Conservation (phyloP, 2,888 invertebrate genomes). For the Dryadula phaetusa region DNA sequence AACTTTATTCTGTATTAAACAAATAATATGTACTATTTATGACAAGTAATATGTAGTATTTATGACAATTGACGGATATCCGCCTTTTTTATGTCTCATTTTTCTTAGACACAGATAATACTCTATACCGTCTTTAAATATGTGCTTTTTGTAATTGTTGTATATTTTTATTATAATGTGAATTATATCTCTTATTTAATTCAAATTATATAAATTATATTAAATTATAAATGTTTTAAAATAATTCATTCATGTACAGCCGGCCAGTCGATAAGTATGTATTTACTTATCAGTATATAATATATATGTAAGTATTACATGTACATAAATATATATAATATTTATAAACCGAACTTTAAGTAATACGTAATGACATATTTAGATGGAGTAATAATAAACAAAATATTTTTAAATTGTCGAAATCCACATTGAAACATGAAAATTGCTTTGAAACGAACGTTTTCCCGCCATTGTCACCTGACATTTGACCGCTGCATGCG, state of each 20-base stretch:
- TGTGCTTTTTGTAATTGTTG: not conserved
- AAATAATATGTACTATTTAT: too few relatives aligned
- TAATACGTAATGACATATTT: too few relatives aligned
- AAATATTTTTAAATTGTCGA: conserved; percentile 19
- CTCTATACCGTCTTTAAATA: not conserved
- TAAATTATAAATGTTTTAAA: not conserved
- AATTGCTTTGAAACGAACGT: conserved; percentile 48
- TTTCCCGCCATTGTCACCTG: conserved; percentile 65
- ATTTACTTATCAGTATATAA: too few relatives aligned
- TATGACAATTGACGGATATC: conserved; percentile 2
- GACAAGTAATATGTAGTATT: too few relatives aligned
- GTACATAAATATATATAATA: not conserved
- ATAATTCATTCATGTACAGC: not conserved
- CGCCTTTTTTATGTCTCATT: not conserved
- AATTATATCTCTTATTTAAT: too few relatives aligned
- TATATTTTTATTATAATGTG: too few relatives aligned
- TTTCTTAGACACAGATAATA: not conserved
- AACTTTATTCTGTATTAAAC: not conserved
- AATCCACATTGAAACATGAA: conserved; percentile 39
- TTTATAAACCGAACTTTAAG: not conserved
- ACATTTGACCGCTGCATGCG: conserved; percentile 79
- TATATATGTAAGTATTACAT: too few relatives aligned
- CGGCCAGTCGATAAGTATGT: too few relatives aligned
- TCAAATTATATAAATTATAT: not conserved
- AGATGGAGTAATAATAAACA: conserved; percentile 14